Percentiles rank a stretch among this genome's conserved stretches.
These are phyloP conservation scores for Thaleichthys pacificus DNA, from an alignment of 2,797 vertebrate genomes.

Conservation along the genomic window DNA sequence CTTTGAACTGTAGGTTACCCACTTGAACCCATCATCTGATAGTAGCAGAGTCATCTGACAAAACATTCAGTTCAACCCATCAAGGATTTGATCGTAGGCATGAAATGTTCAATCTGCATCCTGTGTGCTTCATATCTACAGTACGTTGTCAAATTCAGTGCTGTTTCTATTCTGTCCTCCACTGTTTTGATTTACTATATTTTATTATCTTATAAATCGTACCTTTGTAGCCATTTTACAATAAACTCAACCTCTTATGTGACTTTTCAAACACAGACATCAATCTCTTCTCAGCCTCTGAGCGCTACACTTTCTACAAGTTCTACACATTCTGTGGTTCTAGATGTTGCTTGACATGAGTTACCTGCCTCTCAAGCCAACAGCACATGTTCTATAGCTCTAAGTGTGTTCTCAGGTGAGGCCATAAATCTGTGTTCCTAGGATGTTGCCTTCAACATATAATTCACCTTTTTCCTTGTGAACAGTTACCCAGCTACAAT, in stretches of 20 bases:
- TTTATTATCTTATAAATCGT: not conserved
- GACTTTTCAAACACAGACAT: conserved; percentile 3
- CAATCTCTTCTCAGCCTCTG: not conserved
- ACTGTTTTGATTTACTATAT: not conserved
- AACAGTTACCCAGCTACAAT: not conserved
- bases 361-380: not conserved
- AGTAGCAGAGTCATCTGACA: not conserved
- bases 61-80: too few relatives aligned
- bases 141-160: not conserved
- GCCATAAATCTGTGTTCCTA: conserved; percentile 7
- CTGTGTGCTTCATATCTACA: not conserved
- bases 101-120: conserved; percentile 7
- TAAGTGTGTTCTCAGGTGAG: conserved; percentile 11
- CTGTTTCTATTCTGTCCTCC: not conserved
- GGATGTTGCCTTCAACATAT: not conserved
- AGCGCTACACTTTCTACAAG: not conserved
- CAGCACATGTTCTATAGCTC: not conserved
- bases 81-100: not conserved
- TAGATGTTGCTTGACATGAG: conserved; percentile 16
- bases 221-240: not conserved
- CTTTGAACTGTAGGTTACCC: not conserved
- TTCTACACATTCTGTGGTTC: not conserved
- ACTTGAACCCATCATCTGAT: not conserved
- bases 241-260: not conserved
- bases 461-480: not conserved